Conservation (phyloP, 2,888 invertebrate species). For the Cephus pygmeus region DNA sequence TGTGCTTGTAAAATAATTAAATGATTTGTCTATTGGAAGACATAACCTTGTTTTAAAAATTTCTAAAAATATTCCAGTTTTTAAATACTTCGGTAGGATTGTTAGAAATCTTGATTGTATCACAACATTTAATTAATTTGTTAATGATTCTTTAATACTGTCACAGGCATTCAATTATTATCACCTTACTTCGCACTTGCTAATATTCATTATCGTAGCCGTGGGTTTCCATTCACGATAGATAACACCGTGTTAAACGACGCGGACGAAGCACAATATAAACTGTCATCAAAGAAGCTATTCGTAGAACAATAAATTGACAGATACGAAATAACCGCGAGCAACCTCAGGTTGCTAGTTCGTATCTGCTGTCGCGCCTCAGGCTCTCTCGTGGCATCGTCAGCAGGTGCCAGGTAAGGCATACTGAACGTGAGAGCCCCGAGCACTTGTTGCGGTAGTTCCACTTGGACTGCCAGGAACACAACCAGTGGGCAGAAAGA, state of each 20-base stretch:
- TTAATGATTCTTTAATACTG: neutral
- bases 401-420: constrained; percentile 36
- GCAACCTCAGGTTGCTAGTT: constrained; percentile 47
- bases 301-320: constrained; percentile 8
- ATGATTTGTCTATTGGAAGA: neutral
- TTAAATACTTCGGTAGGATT: neutral
- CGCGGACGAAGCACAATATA: neutral
- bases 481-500: neutral
- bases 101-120: neutral
- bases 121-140: neutral
- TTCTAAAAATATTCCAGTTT: neutral
- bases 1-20: neutral
- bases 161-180: neutral
- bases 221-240: neutral
- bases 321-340: constrained; percentile 29
- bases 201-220: neutral
- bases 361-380: constrained; percentile 52
- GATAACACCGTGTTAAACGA: neutral
- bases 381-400: constrained; percentile 43
- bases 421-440: neutral
- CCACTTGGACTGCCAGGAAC: neutral
- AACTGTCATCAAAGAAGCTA: neutral
- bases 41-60: neutral
- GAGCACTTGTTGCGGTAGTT: neutral
- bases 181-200: neutral